Percentiles rank a stretch among this genome's conserved stretches.
Conservation (phyloP, 2,797 vertebrate genomes). For the Schizopygopsis pylzovi region DNA sequence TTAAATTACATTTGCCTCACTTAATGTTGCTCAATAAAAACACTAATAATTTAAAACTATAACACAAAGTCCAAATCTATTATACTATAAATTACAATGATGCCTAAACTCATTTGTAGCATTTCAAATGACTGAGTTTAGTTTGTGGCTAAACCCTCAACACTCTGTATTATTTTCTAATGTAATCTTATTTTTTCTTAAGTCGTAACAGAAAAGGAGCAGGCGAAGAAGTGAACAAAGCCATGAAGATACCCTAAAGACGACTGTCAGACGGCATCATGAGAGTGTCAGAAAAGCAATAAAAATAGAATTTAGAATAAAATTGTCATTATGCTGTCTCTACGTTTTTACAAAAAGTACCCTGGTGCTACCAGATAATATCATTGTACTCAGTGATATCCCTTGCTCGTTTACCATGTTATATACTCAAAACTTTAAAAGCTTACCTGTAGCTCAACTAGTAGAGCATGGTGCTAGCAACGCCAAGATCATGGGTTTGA, state of each 20-base stretch:
- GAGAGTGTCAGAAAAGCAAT: conserved; percentile 4
- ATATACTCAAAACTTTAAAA: background rate
- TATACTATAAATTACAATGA: background rate
- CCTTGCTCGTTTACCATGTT: background rate
- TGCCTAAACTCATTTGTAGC: background rate
- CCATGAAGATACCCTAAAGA: conserved; percentile 57
- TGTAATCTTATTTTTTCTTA: conserved; percentile 51
- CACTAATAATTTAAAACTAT: background rate
- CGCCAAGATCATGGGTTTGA: too few species aligned
- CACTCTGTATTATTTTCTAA: conserved; percentile 25
- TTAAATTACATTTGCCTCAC: background rate
- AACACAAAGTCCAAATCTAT: background rate
- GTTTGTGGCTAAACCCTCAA: background rate
- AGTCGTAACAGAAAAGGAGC: conserved; percentile 74
- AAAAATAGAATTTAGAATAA: background rate
- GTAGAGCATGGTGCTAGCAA: too few species aligned
- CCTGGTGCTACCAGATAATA: background rate
- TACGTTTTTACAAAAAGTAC: conserved; percentile 8
- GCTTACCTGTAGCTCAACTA: too few species aligned
- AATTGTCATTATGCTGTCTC: background rate
- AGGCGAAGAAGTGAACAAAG: conserved; percentile 68
- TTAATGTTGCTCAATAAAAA: background rate
- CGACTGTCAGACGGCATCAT: background rate
- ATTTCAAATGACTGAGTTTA: background rate
- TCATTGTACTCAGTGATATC: background rate